phyloP scores from a whole-genome alignment of 2,888 invertebrate genomes.

The Platycheirus albimanus region DNA sequence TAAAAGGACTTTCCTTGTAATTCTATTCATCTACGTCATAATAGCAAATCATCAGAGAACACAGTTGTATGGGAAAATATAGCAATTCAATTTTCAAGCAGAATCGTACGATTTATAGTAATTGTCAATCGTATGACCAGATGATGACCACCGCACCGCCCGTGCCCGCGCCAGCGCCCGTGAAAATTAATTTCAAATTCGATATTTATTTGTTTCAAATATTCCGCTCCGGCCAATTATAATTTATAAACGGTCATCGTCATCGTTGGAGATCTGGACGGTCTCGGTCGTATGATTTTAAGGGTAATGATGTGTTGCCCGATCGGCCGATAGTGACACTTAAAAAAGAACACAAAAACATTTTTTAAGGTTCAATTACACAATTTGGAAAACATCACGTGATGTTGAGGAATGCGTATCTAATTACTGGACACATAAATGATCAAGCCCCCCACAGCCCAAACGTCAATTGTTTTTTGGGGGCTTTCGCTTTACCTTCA shows the following conservation, averaged over 20 bases:
- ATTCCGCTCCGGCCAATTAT: slow-evolving; percentile 6
- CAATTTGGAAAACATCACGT: slow-evolving; percentile 19
- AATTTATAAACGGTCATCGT: slow-evolving; percentile 22
- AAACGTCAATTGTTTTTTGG: neutral
- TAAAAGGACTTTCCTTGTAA: neutral
- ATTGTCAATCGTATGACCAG: slow-evolving; percentile 33
- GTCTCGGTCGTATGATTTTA: slow-evolving; percentile 6
- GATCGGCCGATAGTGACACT: slow-evolving; percentile 17
- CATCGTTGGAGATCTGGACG: no score
- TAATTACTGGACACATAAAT: neutral
- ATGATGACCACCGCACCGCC: neutral
- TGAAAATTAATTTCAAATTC: slow-evolving; percentile 27
- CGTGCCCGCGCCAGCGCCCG: neutral
- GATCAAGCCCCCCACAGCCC: neutral
- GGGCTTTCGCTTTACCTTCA: no score
- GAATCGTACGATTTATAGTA: slow-evolving; percentile 36
- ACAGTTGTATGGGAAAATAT: slow-evolving; percentile 9
- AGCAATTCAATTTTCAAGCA: slow-evolving; percentile 10
- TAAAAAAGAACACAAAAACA: neutral
- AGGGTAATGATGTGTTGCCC: slow-evolving; percentile 17
- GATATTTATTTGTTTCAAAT: neutral
- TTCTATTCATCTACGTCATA: neutral
- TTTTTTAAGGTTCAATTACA: slow-evolving; percentile 8
- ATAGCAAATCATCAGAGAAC: neutral
- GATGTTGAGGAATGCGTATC: neutral